Conservation (phyloP, 2,113 vertebrate species). For the Craseonycteris thonglongyai region DNA sequence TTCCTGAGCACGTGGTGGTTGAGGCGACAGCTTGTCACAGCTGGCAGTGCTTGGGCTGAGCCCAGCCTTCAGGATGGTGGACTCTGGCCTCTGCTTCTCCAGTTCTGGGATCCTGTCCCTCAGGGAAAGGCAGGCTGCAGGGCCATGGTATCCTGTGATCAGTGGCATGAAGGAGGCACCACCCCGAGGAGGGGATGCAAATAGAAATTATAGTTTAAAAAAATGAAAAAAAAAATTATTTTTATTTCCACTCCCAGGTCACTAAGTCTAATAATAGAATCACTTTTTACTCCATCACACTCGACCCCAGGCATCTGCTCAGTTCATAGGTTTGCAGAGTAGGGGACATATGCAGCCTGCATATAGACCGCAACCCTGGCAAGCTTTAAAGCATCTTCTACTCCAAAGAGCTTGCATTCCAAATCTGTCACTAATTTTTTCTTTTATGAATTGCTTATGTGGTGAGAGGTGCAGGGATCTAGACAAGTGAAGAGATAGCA, state of each 20-base stretch:
- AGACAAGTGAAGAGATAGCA: not conserved
- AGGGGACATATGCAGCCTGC: not conserved
- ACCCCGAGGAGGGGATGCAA: not conserved
- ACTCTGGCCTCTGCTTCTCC: not conserved
- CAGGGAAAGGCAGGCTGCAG: rapidly evolving
- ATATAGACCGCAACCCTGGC: not conserved
- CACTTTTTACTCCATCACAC: not conserved
- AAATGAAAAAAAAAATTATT: not conserved
- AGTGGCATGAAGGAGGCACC: rapidly evolving
- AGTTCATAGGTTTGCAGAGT: not conserved
- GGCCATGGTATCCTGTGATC: rapidly evolving
- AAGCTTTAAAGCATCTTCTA: not conserved
- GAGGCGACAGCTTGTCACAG: not conserved
- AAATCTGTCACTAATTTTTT: not conserved
- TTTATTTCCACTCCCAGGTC: conserved; percentile 27
- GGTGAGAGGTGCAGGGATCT: not conserved
- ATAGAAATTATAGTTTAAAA: not conserved
- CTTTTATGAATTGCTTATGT: not conserved
- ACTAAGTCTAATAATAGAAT: not conserved
- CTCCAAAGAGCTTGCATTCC: not conserved
- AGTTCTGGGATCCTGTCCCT: too few species aligned
- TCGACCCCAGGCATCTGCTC: not conserved
- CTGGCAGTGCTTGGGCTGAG: not conserved
- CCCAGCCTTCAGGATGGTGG: not conserved
- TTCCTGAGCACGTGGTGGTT: not conserved